phyloP scores from a whole-genome alignment of 2,797 vertebrate genomes.

The Cottoperca gobio region DNA sequence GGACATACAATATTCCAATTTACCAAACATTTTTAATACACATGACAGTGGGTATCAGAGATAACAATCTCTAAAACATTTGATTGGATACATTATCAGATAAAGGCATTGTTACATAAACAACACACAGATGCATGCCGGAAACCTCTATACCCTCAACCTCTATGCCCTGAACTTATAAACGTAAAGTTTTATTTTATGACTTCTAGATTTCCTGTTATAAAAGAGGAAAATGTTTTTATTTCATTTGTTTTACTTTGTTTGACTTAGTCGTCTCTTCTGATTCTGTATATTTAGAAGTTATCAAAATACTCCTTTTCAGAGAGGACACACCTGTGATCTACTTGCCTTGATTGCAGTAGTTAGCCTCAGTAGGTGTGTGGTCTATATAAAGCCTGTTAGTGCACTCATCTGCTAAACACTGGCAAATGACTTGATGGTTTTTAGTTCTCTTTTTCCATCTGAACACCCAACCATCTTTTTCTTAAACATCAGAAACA shows the following conservation, averaged over 20 bases:
- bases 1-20: neutral
- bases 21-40: neutral
- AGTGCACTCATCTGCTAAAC: neutral
- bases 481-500: neutral
- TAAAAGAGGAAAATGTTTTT: no score
- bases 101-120: no score
- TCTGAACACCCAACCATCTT: neutral
- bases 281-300: no score
- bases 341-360: neutral
- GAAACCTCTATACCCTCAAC: no score
- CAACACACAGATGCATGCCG: no score
- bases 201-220: no score
- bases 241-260: no score
- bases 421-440: neutral
- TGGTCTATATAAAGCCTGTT: neutral
- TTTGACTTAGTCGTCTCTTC: no score
- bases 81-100: no score
- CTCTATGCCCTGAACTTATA: no score
- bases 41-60: neutral
- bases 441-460: neutral
- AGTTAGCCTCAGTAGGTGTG: neutral
- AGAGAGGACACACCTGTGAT: neutral
- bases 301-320: neutral
- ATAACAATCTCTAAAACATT: no score
- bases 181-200: no score